phyloP scores from a whole-genome alignment of 2,888 invertebrate species.

The Drosophila helvetica region DNA sequence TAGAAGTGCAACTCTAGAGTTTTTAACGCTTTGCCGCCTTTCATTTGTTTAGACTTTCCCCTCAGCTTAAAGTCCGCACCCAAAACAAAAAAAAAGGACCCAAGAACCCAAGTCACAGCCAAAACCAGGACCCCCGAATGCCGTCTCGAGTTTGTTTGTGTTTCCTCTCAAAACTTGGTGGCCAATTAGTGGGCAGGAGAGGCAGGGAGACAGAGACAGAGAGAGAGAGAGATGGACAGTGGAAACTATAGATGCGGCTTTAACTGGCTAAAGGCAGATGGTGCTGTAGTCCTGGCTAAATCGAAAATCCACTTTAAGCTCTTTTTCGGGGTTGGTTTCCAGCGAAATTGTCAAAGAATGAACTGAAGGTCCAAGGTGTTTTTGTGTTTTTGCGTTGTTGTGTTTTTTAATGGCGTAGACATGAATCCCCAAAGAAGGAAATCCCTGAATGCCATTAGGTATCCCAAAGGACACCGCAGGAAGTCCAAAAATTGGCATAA shows the following conservation, averaged over 20 bases:
- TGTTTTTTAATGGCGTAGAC: not conserved
- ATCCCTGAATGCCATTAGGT: not conserved
- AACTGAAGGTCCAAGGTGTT: constrained; percentile 1
- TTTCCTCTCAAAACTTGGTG: constrained; percentile 53
- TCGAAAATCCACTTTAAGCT: constrained; percentile 48
- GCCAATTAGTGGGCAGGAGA: constrained; percentile 61
- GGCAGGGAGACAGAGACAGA: not conserved
- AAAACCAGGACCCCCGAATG: constrained; percentile 14
- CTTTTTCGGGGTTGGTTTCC: constrained; percentile 18
- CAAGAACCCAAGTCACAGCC: not conserved
- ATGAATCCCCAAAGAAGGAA: not conserved
- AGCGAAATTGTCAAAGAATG: constrained; percentile 28
- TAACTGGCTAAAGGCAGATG: constrained; percentile 35
- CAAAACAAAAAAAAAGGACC: constrained; percentile 1
- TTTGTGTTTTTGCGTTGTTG: not conserved
- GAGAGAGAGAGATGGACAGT: not conserved
- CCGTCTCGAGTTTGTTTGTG: constrained; percentile 28
- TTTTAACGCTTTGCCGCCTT: constrained; percentile 74
- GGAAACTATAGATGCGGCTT: constrained; percentile 13
- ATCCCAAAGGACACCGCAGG: not conserved
- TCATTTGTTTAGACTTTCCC: constrained; percentile 60
- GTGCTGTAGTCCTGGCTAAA: constrained; percentile 24
- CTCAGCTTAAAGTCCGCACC: constrained; percentile 50
- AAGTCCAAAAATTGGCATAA: not conserved
- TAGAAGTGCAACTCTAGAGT: constrained; percentile 53